Base-by-base conservation (phyloP, 2,797 vertebrate species). In the Lithobates pipiens region DNA sequence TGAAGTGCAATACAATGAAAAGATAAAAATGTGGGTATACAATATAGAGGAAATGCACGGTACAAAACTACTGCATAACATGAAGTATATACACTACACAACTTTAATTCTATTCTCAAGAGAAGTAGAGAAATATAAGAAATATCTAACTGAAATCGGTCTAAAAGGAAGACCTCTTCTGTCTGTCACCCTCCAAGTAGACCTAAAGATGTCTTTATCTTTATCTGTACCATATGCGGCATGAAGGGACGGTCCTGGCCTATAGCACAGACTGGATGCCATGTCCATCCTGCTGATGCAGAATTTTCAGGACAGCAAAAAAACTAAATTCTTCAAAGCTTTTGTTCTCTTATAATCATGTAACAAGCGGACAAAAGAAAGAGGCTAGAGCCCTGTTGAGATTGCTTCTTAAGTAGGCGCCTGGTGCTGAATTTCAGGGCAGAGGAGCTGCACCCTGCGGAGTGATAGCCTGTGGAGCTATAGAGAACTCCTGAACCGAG, bases 331-430 rank as follows among this genome's bases (percentile, higher is more conserved):
- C 88, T 88, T 86, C 81, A 25, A 46, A 81, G 81, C 88, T 85
- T 87, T 89, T 88, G 70, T 87, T 85, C 86, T 86, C 88, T 90
- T 88, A 89, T 80, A 90, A 88, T 87, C 74, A 71, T 76, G 87
- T 74, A 88, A 90, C 27, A 87, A 86, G 83, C 50, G 13, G 70
- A 91, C 85, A 90, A 91, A 91, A 88, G 69, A 86, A 73, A 16
- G 61, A 65, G 85, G 88, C 82, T 85, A 89, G 88, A 76, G 81
- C 88, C 81, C 61, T 10, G 16, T 21, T 5, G 83, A 87, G 86
- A 27, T 32, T 15, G 74, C 67, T 89, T 86, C 85, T 76, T 87
- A 76, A 90, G 77, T 3, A 25, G 82, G 85, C 50, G 63, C 54
- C 89, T 74, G 83, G 87, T 42, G 77, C 79, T 87, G 36, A 70